Percentiles rank a stretch among this genome's conserved stretches.
These are phyloP conservation scores for Nomia melanderi DNA, from an alignment of 1,140 invertebrate genomes.

Conservation along the genomic window DNA sequence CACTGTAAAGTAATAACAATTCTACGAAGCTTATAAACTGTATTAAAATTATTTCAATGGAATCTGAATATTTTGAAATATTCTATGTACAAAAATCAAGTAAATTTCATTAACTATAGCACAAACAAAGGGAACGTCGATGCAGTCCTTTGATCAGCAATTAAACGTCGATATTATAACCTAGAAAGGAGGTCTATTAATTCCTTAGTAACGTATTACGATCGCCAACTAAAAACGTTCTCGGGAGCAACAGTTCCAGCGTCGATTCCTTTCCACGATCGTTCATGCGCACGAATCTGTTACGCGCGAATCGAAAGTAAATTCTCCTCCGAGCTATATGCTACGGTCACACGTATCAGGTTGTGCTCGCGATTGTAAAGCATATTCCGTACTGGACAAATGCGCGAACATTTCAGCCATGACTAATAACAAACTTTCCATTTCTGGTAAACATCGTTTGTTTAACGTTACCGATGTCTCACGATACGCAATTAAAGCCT, in stretches of 20 bases:
- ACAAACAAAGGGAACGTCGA: neutral
- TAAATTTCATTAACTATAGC: neutral
- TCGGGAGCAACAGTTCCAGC: conserved; percentile 24
- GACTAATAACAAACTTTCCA: neutral
- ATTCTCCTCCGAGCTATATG: conserved; percentile 41
- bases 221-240: conserved; percentile 9
- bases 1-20: too few species aligned
- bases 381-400: conserved; percentile 33
- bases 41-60: too few species aligned
- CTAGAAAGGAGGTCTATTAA: conserved; percentile 4
- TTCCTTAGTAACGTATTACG: conserved; percentile 15
- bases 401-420: neutral
- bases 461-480: too few species aligned
- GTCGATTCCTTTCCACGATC: conserved; percentile 45
- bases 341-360: conserved; percentile 17
- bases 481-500: too few species aligned
- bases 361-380: conserved; percentile 42
- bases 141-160: neutral
- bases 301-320: conserved; percentile 62
- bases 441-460: too few species aligned
- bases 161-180: neutral
- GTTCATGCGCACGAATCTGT: conserved; percentile 37
- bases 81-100: too few species aligned
- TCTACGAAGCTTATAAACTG: too few species aligned
- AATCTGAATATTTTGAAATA: too few species aligned